phyloP scores from a whole-genome alignment of 2,888 invertebrate species.

The Dolichopus griseipennis region DNA sequence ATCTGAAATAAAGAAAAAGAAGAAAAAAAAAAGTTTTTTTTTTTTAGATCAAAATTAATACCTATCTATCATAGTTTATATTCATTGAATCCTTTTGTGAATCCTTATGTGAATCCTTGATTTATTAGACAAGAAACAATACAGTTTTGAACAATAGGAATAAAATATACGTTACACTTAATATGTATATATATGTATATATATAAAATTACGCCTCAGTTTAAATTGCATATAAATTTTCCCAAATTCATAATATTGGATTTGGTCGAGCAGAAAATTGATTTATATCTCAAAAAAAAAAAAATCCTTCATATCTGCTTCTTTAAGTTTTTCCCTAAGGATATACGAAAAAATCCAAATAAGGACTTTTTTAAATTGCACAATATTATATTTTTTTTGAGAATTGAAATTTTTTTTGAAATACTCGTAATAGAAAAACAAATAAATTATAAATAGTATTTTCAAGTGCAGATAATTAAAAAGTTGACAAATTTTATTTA shows the following conservation, averaged over 20 bases:
- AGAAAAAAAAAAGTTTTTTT: no score
- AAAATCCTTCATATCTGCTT: neutral
- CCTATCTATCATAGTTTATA: neutral
- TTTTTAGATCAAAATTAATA: no score
- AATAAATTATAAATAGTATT: neutral
- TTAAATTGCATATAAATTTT: neutral
- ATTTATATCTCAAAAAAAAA: neutral
- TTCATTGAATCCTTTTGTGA: neutral
- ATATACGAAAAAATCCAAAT: neutral
- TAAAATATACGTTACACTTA: neutral
- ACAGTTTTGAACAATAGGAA: no score
- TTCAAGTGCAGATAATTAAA: neutral
- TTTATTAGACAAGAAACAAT: neutral
- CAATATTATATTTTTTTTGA: no score
- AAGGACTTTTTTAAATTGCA: no score
- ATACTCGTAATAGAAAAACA: no score
- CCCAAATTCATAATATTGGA: neutral
- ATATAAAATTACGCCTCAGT: neutral
- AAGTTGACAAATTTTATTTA: slow-evolving; percentile 3
- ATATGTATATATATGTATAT: neutral
- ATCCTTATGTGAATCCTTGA: neutral
- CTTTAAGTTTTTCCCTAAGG: neutral
- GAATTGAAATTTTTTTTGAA: no score
- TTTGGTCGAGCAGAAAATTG: slow-evolving; percentile 1
- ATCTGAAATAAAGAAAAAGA: no score